Conservation (phyloP, 2,797 vertebrate species). For the Melanotaenia boesemani region DNA sequence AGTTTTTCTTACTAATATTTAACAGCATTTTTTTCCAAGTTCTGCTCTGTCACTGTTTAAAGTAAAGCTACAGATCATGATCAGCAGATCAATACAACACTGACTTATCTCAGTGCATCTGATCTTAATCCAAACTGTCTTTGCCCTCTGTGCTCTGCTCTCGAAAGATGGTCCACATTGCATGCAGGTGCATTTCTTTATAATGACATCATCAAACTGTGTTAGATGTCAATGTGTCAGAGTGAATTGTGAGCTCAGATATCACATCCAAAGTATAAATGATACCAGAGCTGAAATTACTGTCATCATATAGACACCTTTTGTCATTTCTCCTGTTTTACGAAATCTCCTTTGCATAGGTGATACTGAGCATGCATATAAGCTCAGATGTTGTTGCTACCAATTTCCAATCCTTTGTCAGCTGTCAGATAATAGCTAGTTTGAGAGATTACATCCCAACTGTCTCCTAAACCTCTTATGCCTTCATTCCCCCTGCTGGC, state of each 20-base stretch:
- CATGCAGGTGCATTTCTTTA: constrained; percentile 47
- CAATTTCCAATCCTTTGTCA: constrained; percentile 48
- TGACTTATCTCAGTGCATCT: constrained; percentile 27
- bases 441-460: constrained; percentile 54
- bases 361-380: constrained; percentile 7
- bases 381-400: constrained; percentile 17
- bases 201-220: constrained; percentile 50
- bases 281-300: not conserved
- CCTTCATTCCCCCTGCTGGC: constrained; percentile 43
- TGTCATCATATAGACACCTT: not conserved
- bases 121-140: constrained; percentile 49
- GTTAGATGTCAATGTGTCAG: constrained; percentile 34
- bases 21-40: not conserved
- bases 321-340: not conserved
- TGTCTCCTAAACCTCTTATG: constrained; percentile 65
- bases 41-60: not conserved
- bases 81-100: constrained; percentile 25
- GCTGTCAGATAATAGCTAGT: constrained; percentile 64
- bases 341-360: not conserved
- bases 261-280: not conserved
- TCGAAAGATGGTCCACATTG: constrained; percentile 30
- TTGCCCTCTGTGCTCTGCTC: constrained; percentile 41
- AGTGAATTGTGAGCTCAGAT: constrained; percentile 31
- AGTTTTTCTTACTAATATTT: not conserved
- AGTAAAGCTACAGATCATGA: not conserved